These are phyloP conservation scores for Ceratina australensis DNA, from an alignment of 1,140 invertebrate species.

Conservation along the genomic window DNA sequence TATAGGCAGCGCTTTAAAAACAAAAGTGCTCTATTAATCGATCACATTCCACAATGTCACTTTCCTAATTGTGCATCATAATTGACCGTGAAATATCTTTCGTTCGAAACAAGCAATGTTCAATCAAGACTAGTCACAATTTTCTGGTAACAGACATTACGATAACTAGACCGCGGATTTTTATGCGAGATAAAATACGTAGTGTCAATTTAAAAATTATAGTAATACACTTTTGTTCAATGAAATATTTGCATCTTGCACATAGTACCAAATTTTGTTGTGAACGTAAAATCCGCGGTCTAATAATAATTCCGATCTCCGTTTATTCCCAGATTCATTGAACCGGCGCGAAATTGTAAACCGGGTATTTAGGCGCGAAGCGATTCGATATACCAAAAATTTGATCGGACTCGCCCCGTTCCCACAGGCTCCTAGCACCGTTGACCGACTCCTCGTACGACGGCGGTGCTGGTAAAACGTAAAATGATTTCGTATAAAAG, in stretches of 20 bases:
- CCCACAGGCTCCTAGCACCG: constrained; percentile 76
- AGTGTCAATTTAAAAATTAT: too few relatives aligned
- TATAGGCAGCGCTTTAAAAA: constrained; percentile 4
- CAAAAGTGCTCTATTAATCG: background rate
- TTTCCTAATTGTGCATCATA: constrained; percentile 15
- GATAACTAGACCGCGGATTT: too few relatives aligned
- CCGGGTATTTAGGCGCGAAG: constrained; percentile 81
- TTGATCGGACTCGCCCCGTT: constrained; percentile 79
- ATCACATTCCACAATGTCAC: background rate
- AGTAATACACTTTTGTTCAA: too few relatives aligned
- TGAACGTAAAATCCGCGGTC: too few relatives aligned
- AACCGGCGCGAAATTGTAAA: constrained; percentile 75
- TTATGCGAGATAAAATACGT: too few relatives aligned
- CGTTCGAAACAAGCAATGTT: background rate
- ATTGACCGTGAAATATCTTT: background rate
- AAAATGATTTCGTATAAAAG: too few relatives aligned
- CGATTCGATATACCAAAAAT: constrained; percentile 72
- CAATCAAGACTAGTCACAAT: background rate
- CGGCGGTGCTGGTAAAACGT: constrained; percentile 77
- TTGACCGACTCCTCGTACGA: constrained; percentile 79
- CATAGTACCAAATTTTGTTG: too few relatives aligned
- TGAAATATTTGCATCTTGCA: too few relatives aligned
- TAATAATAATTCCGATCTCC: background rate
- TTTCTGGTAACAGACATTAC: background rate
- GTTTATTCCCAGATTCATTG: constrained; percentile 25